These are phyloP conservation scores for Drosophila sp. DNA, from an alignment of 1,140 invertebrate species.

Conservation along the genomic window DNA sequence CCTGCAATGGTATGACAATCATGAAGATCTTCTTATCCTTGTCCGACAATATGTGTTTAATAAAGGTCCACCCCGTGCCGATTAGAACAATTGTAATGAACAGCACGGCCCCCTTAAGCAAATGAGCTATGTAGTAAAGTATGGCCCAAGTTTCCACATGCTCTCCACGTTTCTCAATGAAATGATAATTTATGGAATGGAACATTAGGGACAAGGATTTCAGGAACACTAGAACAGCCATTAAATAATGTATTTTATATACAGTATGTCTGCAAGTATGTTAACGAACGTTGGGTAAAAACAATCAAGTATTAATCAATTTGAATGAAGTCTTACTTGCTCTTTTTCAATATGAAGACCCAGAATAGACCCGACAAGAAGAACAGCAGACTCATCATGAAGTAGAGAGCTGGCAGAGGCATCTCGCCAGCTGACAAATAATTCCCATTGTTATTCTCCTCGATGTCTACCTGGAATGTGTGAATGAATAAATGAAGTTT, in stretches of 20 bases:
- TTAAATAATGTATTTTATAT: constrained; percentile 98
- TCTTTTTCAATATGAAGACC: constrained; percentile 94
- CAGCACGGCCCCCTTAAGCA: constrained; percentile 96
- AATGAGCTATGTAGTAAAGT: constrained; percentile 97
- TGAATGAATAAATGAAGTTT: not conserved
- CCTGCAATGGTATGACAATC: constrained; percentile 98
- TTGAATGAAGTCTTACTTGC: constrained; percentile 86
- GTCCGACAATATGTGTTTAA: constrained; percentile 98
- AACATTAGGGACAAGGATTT: constrained; percentile 97
- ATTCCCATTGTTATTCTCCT: constrained; percentile 93
- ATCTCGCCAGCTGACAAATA: constrained; percentile 99
- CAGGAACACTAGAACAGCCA: constrained; percentile 96
- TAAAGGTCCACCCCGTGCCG: constrained; percentile 99
- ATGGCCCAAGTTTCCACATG: constrained; percentile 99
- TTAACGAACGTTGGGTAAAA: not conserved
- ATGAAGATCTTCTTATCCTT: constrained; percentile 99
- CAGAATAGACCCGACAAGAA: constrained; percentile 95
- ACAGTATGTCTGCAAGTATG: constrained; percentile 88
- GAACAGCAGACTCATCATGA: constrained; percentile 95
- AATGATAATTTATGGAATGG: constrained; percentile 98
- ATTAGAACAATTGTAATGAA: constrained; percentile 98
- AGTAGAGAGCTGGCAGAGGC: constrained; percentile 96
- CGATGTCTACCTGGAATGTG: constrained; percentile 89
- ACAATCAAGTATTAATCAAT: not conserved
- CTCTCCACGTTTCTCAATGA: constrained; percentile 96